Evolutionary conservation across 2,888 invertebrate genomes (phyloP).

Genomic region (Oxytorus armatus): DNA sequence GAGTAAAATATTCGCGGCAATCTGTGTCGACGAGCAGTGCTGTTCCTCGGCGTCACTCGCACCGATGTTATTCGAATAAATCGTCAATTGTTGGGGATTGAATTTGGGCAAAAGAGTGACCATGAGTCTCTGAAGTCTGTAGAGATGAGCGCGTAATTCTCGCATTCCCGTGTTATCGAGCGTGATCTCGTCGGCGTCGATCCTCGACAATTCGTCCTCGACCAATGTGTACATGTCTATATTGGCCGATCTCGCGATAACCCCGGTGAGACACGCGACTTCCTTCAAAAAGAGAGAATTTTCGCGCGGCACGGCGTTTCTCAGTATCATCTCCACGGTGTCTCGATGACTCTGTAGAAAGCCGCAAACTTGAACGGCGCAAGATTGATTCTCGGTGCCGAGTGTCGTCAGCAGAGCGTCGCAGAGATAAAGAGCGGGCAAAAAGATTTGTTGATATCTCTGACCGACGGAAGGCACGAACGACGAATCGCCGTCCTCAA

Average conservation of each 20-base stretch:
- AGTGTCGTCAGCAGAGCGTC: slow-evolving; percentile 93
- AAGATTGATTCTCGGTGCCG: slow-evolving; percentile 93
- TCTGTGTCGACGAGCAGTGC: slow-evolving; percentile 85
- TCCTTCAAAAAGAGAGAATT: slow-evolving; percentile 90
- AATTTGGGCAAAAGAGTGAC: slow-evolving; percentile 91
- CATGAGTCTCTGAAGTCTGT: slow-evolving; percentile 91
- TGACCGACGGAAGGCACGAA: slow-evolving; percentile 88
- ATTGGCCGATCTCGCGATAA: slow-evolving; percentile 89
- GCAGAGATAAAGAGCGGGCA: slow-evolving; percentile 93
- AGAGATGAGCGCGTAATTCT: slow-evolving; percentile 86
- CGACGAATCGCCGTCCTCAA: slow-evolving; percentile 77
- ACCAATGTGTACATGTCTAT: slow-evolving; percentile 83
- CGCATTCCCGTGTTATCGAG: slow-evolving; percentile 80
- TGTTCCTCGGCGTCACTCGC: slow-evolving; percentile 74
- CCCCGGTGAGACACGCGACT: slow-evolving; percentile 91
- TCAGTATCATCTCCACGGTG: slow-evolving; percentile 91
- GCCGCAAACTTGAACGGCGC: slow-evolving; percentile 92
- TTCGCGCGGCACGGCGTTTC: slow-evolving; percentile 89
- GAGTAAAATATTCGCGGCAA: slow-evolving; percentile 89
- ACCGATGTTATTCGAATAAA: slow-evolving; percentile 63
- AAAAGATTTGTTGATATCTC: slow-evolving; percentile 93
- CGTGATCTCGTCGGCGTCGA: slow-evolving; percentile 70
- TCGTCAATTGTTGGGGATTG: slow-evolving; percentile 80
- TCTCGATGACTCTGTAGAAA: slow-evolving; percentile 93
- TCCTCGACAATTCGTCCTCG: slow-evolving; percentile 78